Evolutionary conservation across 2,797 vertebrate genomes (phyloP), one percentile per base, ranked within the genome.

Genomic region (Parambassis ranga): DNA sequence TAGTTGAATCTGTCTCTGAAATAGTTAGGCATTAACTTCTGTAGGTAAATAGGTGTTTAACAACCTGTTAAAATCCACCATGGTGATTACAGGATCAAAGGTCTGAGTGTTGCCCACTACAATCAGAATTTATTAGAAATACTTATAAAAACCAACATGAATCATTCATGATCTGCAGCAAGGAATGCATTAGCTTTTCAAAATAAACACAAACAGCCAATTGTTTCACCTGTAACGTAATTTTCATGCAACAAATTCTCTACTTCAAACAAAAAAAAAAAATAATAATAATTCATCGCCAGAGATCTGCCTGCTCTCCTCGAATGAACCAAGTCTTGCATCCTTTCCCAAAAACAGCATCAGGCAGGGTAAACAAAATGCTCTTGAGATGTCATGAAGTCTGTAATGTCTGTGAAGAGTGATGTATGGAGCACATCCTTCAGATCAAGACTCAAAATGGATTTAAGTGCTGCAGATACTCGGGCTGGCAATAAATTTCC

Each of bases 31-130:
- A n/a, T n/a, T n/a, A n/a, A n/a, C n/a, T n/a, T n/a, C n/a, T n/a
- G n/a, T n/a, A n/a, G n/a, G n/a, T n/a, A n/a, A n/a, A n/a, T n/a
- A n/a, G n/a, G n/a, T n/a, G n/a, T n/a, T n/a, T n/a, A n/a, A n/a
- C n/a, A n/a, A n/a, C n/a, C n/a, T n/a, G n/a, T n/a, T n/a, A n/a
- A n/a, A n/a, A n/a, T n/a, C n/a, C n/a, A n/a, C n/a, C n/a, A 64
- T 43, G 4, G 27, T 64, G 47, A 79, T 79, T 57, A 35, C 26
- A 14, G 51, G 67, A 82, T 84, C 70, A 79, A 77, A 82, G 69
- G 63, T 64, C 33, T 53, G 44, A 61, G 28, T 1, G 14, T 38
- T 46, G 47, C 46, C 31, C 27, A 36, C 52, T 77, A 37, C 42
- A 71, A 76, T 61, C 46, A 35, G 46, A 73, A 79, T 60, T 32